Base-by-base conservation (phyloP, 2,888 invertebrate genomes). In the Thumatha senex region DNA sequence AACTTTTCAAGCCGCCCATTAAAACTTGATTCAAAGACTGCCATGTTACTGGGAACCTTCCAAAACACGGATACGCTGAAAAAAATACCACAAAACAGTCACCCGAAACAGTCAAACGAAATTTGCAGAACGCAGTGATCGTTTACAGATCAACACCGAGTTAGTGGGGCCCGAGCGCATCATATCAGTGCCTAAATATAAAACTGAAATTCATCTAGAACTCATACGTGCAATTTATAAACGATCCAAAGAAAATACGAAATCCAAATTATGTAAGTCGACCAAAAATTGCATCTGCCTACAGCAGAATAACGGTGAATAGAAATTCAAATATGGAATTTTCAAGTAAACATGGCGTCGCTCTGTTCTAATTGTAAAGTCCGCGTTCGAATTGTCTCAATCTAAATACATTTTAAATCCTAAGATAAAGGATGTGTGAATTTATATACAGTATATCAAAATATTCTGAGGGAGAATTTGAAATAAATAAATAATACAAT, bases 281-380 rank as follows among this genome's bases (percentile, higher is more conserved):
- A 58, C 39, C 56, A 56, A 62, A 57, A 60, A 63, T 59, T 57
- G 66, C 61, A 53, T 54, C 42, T 41, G 31, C 24, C 40, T 47
- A 46, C 36, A 42, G 60, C 47, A n/a, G n/a, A n/a, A n/a, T 84
- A 86, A 81, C 84, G 77, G 86, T 77, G 60, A 45, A 73, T 75
- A 65, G 74, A 84, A 80, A 74, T 82, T 80, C 71, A 82, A 82
- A 83, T 85, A 63, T 54, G 52, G 64, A 72, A 67, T 70, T 76
- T 54, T 70, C 61, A 73, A 72, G 71, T 58, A 60, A 78, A 76
- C 69, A 73, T 74, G 77, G 63, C 70, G 67, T 57, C 68, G 78
- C 63, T 79, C 79, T 68, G 76, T 74, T 78, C 71, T 67, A 74
- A 77, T 78, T 71, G 56, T 52, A 76, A 65, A 65, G 71, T 78